Evolutionary conservation across 1,140 invertebrate genomes (phyloP), one percentile per base, ranked within the genome.

Genomic region (Neomicropteryx cornuta): DNA sequence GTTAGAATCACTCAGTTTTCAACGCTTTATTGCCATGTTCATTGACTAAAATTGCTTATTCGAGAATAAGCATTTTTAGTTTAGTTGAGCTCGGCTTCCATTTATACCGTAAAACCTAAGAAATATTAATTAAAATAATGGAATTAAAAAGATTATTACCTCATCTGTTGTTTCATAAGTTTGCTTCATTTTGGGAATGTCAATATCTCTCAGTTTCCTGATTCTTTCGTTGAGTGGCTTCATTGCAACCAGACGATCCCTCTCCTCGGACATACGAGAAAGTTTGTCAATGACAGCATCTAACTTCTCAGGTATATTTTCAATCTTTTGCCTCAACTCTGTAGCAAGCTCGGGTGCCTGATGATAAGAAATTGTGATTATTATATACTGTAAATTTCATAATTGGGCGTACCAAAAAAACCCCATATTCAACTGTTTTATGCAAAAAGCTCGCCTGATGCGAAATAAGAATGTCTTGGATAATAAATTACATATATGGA

Each of bases 281-380:
- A 71, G 39, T 17, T 60, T 53, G 21, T 64, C 53, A 1, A 66
- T 50, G 3, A 65, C 54, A 28, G 54, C 58, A 37, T 72, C 59
- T 6, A 72, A 44, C 40, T 61, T 58, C 1, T 53, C 51, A 0
- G 72, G 72, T 4, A 72, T 56, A 42, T 62, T 62, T 44, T 64
- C 50, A 3, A 72, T 63, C 60, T 70, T 67, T 18, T 55, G 60
- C 21, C 63, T 66, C 10, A 75, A 45, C 40, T 67, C 62, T 1
- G 50, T 48, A 39, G 62, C 50, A 22, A 66, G 40, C 47, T 66
- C 61, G 31, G 55, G 49, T 4, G 63, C 56, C 62, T 66, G 33
- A 34, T 48, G 44, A 34, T 34, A 36, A 33, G 13, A 6, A 24
- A 38, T n/a, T n/a, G n/a, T n/a, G n/a, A n/a, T n/a, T n/a, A n/a